Evolutionary conservation across 2,888 invertebrate species (phyloP), one percentile per base, ranked within the genome.

Genomic region (Caenorhabditis sulstoni): DNA sequence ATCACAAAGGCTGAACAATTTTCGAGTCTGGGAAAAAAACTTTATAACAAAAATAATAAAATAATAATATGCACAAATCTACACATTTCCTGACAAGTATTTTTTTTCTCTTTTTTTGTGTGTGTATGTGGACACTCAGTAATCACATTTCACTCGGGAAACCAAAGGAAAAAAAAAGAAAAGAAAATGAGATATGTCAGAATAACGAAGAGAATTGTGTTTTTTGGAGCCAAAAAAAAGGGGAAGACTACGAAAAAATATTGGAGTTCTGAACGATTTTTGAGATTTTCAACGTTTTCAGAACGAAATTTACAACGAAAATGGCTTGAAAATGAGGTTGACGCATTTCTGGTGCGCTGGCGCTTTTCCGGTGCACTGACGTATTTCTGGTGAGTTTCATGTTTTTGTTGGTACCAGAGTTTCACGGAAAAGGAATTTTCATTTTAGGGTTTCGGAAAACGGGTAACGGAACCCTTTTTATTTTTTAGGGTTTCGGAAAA

Each of bases 1-100:
- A 39, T 82, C 82, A 52, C 80, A 82, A 29, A 82, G 22, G 2
- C 49, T 53, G 52, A 76, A 82, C 59, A 82, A 61, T 58, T 82
- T 82, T 35, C 68, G 20, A 12, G 73, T 71, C 82, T 82, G 78
- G 45, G 80, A 74, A 16, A 39, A 22, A 57, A 58, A 22, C 9
- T 16, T 20, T 5, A 16, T n/a, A 39, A 16, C 50, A 39, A 58
- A 22, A n/a, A 23, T 20, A 11, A 16, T n/a, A 39, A 16, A 62
- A 39, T 37, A 18, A 23, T n/a, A 55, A 55, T 23, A 37, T 29
- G 29, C 29, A 5, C 29, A 29, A 29, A 29, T 29, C 7, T 29
- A 3, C 29, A 29, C 29, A 29, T 29, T 29, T 29, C 29, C 29
- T 29, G 50, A 65, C 55, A 55, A 44, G 65, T 35, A 44, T 68